Evolutionary conservation across 2,113 vertebrate genomes (phyloP), one percentile per base, ranked within the genome.

Genomic region (Astatoreochromis straeleni): DNA sequence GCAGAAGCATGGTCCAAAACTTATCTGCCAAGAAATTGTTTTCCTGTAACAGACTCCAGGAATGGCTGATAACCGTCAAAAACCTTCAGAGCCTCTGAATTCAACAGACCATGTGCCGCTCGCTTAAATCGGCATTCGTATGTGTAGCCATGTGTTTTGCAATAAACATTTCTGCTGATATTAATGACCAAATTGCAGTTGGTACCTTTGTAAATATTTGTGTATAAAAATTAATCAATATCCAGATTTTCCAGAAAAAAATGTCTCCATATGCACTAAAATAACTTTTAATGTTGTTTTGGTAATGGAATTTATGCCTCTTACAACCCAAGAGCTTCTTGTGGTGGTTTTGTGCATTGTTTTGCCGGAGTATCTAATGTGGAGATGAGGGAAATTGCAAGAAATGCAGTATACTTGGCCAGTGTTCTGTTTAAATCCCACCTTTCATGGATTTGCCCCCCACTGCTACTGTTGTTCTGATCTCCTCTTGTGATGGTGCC

Each of bases 11-110:
- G 47, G 47, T 19, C 1, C 47, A 51, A 9, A 19, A 51, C 17
- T 51, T 51, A 49, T 49, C 0, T 49, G 47, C 47, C 47, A 49
- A 49, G 16, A 49, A 49, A 49, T 3, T 19, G 47, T 49, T 9
- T 49, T 49, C 0, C 0, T 49, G 47, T 49, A 49, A 2, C 47
- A 19, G 16, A n/a, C 49, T 51, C 3, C 49, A 53, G 4, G 58
- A n/a, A 10, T 33, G 9, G 12, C 63, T 21, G 19, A 68, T 68
- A 21, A 40, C 63, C n/a, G 11, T 40, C 19, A 68, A 40, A 21
- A 40, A 38, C 33, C 33, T 68, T 13, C 17, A 68, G 33, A 68
- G 10, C 10, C 60, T 21, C 33, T 68, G 60, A 38, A 38, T 21
- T 68, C 3, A 65, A 9, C 60, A 35, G 17, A 65, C 31, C 19